phyloP scores from a whole-genome alignment of 2,797 vertebrate genomes.

The Falco cherrug region DNA sequence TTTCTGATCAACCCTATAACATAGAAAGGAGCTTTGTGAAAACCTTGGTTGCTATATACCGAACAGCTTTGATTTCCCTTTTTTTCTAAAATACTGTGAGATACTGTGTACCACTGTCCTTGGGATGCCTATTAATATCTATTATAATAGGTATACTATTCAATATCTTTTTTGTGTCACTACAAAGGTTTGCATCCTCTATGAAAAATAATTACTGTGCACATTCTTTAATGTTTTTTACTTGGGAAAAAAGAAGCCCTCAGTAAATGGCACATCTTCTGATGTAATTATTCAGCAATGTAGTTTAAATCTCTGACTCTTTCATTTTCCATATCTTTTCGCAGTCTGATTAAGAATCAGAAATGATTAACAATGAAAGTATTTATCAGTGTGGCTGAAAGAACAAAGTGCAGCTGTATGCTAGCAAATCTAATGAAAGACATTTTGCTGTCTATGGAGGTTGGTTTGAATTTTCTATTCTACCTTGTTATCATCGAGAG shows the following conservation, averaged over 20 bases:
- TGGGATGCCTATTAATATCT: not conserved
- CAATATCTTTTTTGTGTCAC: not conserved
- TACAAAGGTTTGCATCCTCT: not conserved
- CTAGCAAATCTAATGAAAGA: not conserved
- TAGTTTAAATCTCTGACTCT: not conserved
- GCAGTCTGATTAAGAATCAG: not conserved
- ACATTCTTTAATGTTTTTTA: constrained; percentile 23
- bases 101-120: not conserved
- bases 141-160: not conserved
- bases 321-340: not conserved
- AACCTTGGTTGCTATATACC: not conserved
- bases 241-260: not conserved
- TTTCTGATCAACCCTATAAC: not conserved
- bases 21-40: not conserved
- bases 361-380: not conserved
- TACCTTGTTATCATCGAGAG: not conserved
- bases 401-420: not conserved
- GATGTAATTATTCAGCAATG: constrained; percentile 4
- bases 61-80: not conserved
- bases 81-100: constrained; percentile 6
- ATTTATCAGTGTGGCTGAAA: constrained; percentile 14
- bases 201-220: constrained; percentile 11
- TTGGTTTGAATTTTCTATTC: not conserved
- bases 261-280: not conserved
- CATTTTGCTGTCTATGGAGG: not conserved